phyloP scores from a whole-genome alignment of 2,888 invertebrate species.

The Amiota minor region DNA sequence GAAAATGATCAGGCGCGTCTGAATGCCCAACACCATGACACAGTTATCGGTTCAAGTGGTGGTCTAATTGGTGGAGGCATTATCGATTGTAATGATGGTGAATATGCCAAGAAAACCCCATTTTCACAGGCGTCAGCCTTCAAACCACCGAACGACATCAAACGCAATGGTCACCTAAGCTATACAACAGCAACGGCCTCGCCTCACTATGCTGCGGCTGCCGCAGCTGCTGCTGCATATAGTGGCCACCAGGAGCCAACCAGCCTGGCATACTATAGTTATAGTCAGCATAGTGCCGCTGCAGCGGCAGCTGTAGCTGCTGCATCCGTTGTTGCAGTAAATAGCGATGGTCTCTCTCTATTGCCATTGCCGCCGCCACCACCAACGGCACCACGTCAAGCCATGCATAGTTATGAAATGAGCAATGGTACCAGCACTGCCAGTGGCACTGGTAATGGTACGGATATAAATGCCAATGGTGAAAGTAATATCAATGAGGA shows the following conservation, averaged over 20 bases:
- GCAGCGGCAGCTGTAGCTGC: slow-evolving; percentile 26
- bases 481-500: slow-evolving; percentile 7
- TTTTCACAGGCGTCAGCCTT: slow-evolving; percentile 87
- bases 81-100: slow-evolving; percentile 35
- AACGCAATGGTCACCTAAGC: slow-evolving; percentile 73
- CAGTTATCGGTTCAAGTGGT: neutral
- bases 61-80: neutral
- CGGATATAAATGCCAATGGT: slow-evolving; percentile 22
- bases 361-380: slow-evolving; percentile 31
- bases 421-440: slow-evolving; percentile 19
- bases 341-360: slow-evolving; percentile 31
- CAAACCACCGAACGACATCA: slow-evolving; percentile 81
- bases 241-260: slow-evolving; percentile 35
- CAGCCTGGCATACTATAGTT: slow-evolving; percentile 59
- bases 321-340: slow-evolving; percentile 55
- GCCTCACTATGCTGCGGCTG: slow-evolving; percentile 43
- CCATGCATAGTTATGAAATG: slow-evolving; percentile 48
- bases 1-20: slow-evolving; percentile 73
- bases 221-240: neutral
- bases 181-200: slow-evolving; percentile 46
- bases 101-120: slow-evolving; percentile 72
- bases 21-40: slow-evolving; percentile 61
- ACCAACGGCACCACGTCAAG: slow-evolving; percentile 34
- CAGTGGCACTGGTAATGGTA: slow-evolving; percentile 28
- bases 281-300: slow-evolving; percentile 45